Evolutionary conservation across 2,113 vertebrate species (phyloP).

Genomic region (Aramus guarauna): DNA sequence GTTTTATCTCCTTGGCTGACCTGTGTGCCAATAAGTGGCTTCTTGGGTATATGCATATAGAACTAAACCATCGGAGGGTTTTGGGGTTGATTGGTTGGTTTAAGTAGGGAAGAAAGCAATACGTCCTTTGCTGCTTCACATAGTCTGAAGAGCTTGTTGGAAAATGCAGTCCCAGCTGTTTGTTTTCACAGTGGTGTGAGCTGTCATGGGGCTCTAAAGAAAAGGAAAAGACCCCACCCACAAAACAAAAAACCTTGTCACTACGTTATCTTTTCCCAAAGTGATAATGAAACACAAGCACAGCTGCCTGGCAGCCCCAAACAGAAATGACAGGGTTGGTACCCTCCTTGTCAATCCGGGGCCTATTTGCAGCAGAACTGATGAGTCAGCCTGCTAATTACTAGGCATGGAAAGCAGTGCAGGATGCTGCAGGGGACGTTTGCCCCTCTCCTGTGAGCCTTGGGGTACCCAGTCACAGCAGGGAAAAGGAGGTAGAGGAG

Average conservation of each 20-base stretch:
- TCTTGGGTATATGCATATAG: not conserved
- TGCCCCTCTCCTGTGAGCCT: not conserved
- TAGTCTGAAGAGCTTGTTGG: not conserved
- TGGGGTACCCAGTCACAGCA: not conserved
- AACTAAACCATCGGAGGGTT: not conserved
- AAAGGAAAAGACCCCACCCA: not conserved
- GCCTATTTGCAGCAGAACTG: not conserved
- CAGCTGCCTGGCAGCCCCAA: not conserved
- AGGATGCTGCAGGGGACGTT: no score
- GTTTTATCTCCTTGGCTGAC: not conserved
- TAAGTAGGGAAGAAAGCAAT: not conserved
- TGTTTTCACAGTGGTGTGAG: not conserved
- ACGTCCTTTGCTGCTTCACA: not conserved
- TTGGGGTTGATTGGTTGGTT: not conserved
- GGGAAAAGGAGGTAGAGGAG: not conserved
- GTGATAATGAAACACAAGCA: not conserved
- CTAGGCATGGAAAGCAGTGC: fast-evolving
- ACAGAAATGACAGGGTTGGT: not conserved
- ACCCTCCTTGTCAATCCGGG: not conserved
- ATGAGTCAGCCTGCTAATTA: not conserved
- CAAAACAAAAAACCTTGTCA: not conserved
- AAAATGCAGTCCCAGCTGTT: not conserved
- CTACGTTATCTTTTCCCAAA: not conserved
- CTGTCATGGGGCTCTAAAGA: not conserved
- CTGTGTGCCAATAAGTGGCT: not conserved